Evolutionary conservation across 2,888 invertebrate species (phyloP), one percentile per base, ranked within the genome.

Genomic region (Pterobdella sp.): DNA sequence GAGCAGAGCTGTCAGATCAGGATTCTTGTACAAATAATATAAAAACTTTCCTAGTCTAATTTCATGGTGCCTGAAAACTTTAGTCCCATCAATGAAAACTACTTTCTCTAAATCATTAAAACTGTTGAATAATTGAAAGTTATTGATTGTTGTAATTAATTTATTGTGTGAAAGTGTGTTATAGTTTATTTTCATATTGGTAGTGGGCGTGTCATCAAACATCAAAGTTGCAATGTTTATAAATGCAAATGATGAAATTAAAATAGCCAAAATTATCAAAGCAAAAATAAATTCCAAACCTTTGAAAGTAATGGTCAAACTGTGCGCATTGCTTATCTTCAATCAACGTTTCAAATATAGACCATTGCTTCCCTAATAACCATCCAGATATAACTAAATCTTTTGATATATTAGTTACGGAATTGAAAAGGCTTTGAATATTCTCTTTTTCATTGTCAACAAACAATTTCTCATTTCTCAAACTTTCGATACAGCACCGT

Each of bases 21-120:
- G 90, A 69, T 88, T 88, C 74, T 88, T 88, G 75, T 90, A 86
- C 56, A 92, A 75, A 73, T 87, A 86, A 78, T 88, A 88, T 52
- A 92, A 84, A 74, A 91, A 87, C 78, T 89, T 89, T 49, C 89
- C 88, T 78, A 89, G 89, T 71, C 87, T 87, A 67, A 88, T 82
- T 67, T 88, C 87, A 86, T 92, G 92, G 83, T 91, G 92, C 80
- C 90, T 90, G 66, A 94, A 85, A 73, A 90, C 88, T 84, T 92
- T 91, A 60, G 75, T 77, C 22, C 80, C 79, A 74, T 82, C 81
- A 18, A 78, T 73, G 74, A 79, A 80, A 29, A 85, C 83, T 0
- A 87, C 86, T 75, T 87, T 87, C 77, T 89, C 88, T 68, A 90
- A 84, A 64, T 86, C 83, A 81, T 88, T 88, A 64, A 89, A 71